These are phyloP conservation scores for Ctena decussata DNA, from an alignment of 2,888 invertebrate genomes.

Conservation along the genomic window DNA sequence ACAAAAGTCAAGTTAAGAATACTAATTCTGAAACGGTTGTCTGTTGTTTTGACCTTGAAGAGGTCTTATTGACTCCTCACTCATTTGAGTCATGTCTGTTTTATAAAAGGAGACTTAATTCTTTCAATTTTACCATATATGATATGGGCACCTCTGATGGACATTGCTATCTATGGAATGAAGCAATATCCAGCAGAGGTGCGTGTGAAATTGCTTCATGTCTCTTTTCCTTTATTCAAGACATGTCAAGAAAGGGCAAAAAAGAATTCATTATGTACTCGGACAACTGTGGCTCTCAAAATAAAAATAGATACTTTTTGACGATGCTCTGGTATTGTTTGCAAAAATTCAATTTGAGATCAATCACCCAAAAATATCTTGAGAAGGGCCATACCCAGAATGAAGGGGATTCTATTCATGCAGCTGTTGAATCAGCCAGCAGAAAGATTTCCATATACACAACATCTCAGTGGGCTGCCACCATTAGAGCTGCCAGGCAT, in stretches of 20 bases:
- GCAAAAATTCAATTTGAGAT: conserved; percentile 36
- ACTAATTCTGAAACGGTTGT: conserved; percentile 1
- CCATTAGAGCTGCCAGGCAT: conserved; percentile 21
- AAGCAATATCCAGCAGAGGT: conserved; percentile 41
- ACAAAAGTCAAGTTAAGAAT: conserved; percentile 29
- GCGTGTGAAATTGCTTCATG: conserved; percentile 52
- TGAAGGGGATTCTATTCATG: conserved; percentile 47
- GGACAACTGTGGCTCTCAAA: conserved; percentile 53
- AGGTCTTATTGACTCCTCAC: conserved; percentile 48
- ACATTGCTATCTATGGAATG: conserved; percentile 49
- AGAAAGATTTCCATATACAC: conserved; percentile 31
- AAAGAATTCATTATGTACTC: conserved; percentile 45
- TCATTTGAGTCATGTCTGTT: conserved; percentile 47
- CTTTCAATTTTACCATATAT: conserved; percentile 51
- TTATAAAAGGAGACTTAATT: conserved; percentile 37
- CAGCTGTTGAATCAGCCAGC: conserved; percentile 39
- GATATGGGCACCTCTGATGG: conserved; percentile 32
- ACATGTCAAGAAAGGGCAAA: conserved; percentile 16
- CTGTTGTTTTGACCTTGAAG: conserved; percentile 47
- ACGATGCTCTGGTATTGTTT: conserved; percentile 47
- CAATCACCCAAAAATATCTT: conserved; percentile 49
- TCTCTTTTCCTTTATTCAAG: conserved; percentile 34
- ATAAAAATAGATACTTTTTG: conserved; percentile 51
- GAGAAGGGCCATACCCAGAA: conserved; percentile 59
- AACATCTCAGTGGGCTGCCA: conserved; percentile 56